A percentile compares a stretch with the other conserved stretches of the same genome.
phyloP scores from a whole-genome alignment of 2,888 invertebrate species.

The Lasioglossum figueresi region DNA sequence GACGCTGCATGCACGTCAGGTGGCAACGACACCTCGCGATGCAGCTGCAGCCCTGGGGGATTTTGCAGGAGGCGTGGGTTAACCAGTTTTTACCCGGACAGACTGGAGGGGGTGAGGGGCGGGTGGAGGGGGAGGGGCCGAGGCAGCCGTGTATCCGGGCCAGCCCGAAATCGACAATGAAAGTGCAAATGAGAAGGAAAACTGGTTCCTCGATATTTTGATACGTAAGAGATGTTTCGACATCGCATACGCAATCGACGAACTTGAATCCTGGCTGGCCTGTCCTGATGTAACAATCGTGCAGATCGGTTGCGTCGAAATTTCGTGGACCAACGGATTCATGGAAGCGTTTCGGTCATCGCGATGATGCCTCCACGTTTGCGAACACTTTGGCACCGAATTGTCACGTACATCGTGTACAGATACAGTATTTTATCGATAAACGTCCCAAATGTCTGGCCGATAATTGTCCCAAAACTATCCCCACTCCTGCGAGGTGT shows the following conservation, averaged over 20 bases:
- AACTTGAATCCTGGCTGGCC: slow-evolving; percentile 32
- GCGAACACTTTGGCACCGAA: neutral
- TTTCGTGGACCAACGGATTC: slow-evolving; percentile 13
- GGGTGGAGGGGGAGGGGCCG: neutral
- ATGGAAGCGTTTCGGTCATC: neutral
- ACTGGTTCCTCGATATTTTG: slow-evolving; percentile 52
- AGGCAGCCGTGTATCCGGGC: slow-evolving; percentile 52
- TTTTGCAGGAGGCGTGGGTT: slow-evolving; percentile 71
- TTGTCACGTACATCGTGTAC: neutral
- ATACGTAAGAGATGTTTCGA: slow-evolving; percentile 49
- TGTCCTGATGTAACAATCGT: slow-evolving; percentile 15
- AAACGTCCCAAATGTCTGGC: too few species aligned
- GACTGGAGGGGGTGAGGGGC: neutral
- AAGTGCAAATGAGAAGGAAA: slow-evolving; percentile 70
- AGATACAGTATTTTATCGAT: too few species aligned
- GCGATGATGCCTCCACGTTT: neutral
- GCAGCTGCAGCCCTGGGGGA: slow-evolving; percentile 66
- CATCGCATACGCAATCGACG: slow-evolving; percentile 35
- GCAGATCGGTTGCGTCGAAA: neutral
- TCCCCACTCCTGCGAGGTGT: too few species aligned
- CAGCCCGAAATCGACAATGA: slow-evolving; percentile 67
- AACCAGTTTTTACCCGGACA: slow-evolving; percentile 67
- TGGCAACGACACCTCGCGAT: slow-evolving; percentile 67
- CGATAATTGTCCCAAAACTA: too few species aligned
- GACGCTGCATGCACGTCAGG: slow-evolving; percentile 61